Evolutionary conservation across 1,140 invertebrate genomes (phyloP).

Genomic region (Trichomalopsis sarcophagae): DNA sequence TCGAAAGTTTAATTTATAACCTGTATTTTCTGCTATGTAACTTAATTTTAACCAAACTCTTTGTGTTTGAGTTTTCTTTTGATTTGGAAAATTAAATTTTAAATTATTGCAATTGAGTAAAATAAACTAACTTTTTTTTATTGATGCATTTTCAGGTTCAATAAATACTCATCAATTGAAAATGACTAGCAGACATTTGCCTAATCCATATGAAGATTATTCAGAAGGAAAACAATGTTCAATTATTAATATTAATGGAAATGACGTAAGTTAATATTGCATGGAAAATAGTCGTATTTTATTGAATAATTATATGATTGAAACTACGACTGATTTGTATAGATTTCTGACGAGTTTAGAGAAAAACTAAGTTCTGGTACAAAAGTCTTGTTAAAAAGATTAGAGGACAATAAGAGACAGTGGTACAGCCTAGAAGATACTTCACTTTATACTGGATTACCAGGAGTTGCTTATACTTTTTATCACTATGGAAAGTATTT

Average conservation of each 20-base stretch:
- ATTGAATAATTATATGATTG: constrained; percentile 33
- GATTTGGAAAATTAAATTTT: background rate
- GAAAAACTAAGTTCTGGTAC: constrained; percentile 51
- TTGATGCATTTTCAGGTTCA: background rate
- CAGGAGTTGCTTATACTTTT: constrained; percentile 76
- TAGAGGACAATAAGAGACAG: constrained; percentile 60
- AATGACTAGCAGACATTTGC: constrained; percentile 57
- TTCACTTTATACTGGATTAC: constrained; percentile 75
- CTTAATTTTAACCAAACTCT: constrained; percentile 63
- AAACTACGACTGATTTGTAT: constrained; percentile 27
- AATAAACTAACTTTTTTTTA: background rate
- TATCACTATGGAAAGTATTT: constrained; percentile 71
- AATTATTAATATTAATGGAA: constrained; percentile 50
- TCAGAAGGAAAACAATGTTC: constrained; percentile 25
- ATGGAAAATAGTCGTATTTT: constrained; percentile 16
- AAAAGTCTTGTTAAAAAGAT: constrained; percentile 56
- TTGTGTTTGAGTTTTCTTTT: constrained; percentile 56
- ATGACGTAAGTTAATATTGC: constrained; percentile 53
- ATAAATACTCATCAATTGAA: background rate
- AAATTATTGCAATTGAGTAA: background rate
- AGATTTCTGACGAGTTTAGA: constrained; percentile 63
- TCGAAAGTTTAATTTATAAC: constrained; percentile 75
- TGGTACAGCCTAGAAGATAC: constrained; percentile 66
- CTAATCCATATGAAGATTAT: constrained; percentile 61
- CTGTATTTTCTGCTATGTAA: constrained; percentile 75